phyloP scores from a whole-genome alignment of 1,140 invertebrate genomes.

The Sarcophaga peregrina region DNA sequence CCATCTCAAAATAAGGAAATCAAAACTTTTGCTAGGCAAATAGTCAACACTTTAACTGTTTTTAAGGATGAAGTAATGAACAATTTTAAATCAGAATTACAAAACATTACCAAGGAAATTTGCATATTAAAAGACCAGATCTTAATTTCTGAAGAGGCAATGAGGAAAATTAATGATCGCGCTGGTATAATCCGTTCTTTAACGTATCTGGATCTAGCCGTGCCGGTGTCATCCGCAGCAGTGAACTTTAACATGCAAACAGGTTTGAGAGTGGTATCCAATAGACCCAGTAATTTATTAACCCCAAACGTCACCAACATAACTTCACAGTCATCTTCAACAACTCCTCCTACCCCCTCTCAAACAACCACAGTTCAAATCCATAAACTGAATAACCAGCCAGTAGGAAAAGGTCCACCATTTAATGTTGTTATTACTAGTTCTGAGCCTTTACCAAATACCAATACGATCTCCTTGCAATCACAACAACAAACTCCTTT shows the following conservation, averaged over 20 bases:
- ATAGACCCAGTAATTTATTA: slow-evolving; percentile 41
- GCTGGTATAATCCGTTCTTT: background rate
- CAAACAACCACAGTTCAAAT: slow-evolving; percentile 48
- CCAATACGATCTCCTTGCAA: slow-evolving; percentile 58
- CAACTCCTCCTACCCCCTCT: background rate
- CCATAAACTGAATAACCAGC: slow-evolving; percentile 61
- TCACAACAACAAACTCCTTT: slow-evolving; percentile 69
- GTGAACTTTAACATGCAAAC: slow-evolving; percentile 46
- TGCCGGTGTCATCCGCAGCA: background rate
- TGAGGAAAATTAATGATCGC: slow-evolving; percentile 59
- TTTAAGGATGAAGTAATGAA: slow-evolving; percentile 71
- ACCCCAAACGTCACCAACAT: slow-evolving; percentile 12
- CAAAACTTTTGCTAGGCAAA: slow-evolving; percentile 63
- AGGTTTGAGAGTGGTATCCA: background rate
- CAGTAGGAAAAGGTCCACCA: slow-evolving; percentile 71
- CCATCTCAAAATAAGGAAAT: slow-evolving; percentile 47
- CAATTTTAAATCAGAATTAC: slow-evolving; percentile 66
- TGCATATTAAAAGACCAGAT: slow-evolving; percentile 73
- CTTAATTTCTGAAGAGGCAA: slow-evolving; percentile 68
- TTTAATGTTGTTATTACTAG: slow-evolving; percentile 83
- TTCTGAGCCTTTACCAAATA: slow-evolving; percentile 79
- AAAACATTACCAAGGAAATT: slow-evolving; percentile 73
- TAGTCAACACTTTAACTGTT: slow-evolving; percentile 68
- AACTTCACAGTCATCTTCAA: slow-evolving; percentile 34
- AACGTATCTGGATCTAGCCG: slow-evolving; percentile 41